These are phyloP conservation scores for Euwallacea fornicatus DNA, from an alignment of 1,140 invertebrate species.

Conservation along the genomic window DNA sequence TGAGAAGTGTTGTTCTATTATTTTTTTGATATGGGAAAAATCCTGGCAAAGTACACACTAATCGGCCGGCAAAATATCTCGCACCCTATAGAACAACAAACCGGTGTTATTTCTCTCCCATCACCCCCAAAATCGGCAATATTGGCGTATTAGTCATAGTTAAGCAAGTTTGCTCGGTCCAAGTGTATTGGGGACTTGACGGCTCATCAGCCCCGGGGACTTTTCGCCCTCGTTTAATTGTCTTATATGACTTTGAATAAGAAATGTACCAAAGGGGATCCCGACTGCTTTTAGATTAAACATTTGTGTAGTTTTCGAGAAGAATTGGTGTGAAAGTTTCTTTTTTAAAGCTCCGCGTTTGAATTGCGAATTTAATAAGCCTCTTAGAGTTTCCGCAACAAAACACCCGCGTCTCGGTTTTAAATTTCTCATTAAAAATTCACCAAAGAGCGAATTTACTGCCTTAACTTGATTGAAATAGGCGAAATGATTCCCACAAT, in stretches of 20 bases:
- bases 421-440: too few species aligned
- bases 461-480: too few species aligned
- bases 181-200: slow-evolving; percentile 10
- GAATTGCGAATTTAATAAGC: slow-evolving; percentile 18
- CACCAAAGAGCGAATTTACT: too few species aligned
- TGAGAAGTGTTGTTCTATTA: too few species aligned
- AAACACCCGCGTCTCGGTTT: not conserved
- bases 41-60: slow-evolving; percentile 8
- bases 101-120: slow-evolving; percentile 22
- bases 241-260: too few species aligned
- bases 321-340: too few species aligned
- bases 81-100: slow-evolving; percentile 28
- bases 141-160: slow-evolving; percentile 36
- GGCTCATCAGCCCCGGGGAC: slow-evolving; percentile 8
- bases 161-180: slow-evolving; percentile 28
- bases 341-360: not conserved
- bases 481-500: too few species aligned
- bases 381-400: slow-evolving; percentile 9
- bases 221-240: not conserved
- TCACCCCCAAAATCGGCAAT: slow-evolving; percentile 31
- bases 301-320: too few species aligned
- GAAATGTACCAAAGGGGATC: too few species aligned
- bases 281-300: too few species aligned
- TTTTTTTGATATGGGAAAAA: not conserved
- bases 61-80: not conserved